These are phyloP conservation scores for Trichonephila inaurata DNA, from an alignment of 1,140 invertebrate genomes.

Conservation along the genomic window DNA sequence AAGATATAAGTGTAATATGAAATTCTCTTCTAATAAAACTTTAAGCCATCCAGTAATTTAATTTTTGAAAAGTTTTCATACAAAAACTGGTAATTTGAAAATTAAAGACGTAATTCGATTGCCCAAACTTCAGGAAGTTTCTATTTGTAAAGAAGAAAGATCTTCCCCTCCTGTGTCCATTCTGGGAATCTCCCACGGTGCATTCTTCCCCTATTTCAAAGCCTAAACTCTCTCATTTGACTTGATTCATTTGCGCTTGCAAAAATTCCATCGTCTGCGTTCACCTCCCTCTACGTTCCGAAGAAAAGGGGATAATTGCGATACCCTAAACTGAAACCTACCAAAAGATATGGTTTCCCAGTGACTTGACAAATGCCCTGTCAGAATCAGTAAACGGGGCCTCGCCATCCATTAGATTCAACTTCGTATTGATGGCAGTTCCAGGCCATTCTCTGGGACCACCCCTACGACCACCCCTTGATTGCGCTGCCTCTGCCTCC, in stretches of 20 bases:
- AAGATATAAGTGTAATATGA: too few species aligned
- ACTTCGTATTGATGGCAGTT: conserved; percentile 72
- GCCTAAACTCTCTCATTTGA: conserved; percentile 42
- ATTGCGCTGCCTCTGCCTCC: conserved; percentile 41
- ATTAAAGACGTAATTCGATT: too few species aligned
- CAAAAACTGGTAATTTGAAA: too few species aligned
- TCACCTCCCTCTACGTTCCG: not conserved
- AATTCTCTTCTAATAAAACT: too few species aligned
- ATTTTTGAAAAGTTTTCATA: too few species aligned
- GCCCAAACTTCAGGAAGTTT: too few species aligned
- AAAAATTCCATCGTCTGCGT: not conserved
- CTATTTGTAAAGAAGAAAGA: too few species aligned
- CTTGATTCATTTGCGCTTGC: conserved; percentile 29
- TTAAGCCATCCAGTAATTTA: too few species aligned
- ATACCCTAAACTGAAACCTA: conserved; percentile 63
- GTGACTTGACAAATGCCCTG: conserved; percentile 74
- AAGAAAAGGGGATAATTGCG: conserved; percentile 74
- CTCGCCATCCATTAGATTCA: conserved; percentile 71
- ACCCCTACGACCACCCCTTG: conserved; percentile 33
- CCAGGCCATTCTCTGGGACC: conserved; percentile 56
- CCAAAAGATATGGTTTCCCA: conserved; percentile 70
- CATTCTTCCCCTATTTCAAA: not conserved
- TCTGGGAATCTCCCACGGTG: not conserved
- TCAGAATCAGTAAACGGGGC: conserved; percentile 73
- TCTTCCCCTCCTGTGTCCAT: too few species aligned